A percentile compares a stretch with the other conserved stretches of the same genome.
Conservation (phyloP, 2,888 invertebrate species). For the Sisyra nigra region DNA sequence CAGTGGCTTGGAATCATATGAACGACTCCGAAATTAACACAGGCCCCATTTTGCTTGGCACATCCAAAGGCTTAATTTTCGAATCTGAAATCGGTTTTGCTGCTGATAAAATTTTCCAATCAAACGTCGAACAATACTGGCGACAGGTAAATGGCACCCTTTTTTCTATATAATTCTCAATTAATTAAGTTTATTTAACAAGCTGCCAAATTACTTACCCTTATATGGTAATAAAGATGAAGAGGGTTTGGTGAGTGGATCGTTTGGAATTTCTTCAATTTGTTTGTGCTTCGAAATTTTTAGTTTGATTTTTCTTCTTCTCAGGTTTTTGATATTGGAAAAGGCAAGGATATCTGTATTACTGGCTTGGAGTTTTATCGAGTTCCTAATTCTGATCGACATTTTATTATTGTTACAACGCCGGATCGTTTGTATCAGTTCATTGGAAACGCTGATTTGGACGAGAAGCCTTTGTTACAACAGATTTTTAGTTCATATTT, state of each 20-base stretch:
- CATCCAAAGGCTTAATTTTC: constrained; percentile 76
- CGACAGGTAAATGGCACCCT: constrained; percentile 48
- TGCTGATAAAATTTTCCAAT: constrained; percentile 68
- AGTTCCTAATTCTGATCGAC: constrained; percentile 52
- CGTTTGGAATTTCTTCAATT: constrained; percentile 11
- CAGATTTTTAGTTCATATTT: constrained; percentile 65
- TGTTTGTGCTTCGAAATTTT: background rate
- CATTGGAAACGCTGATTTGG: constrained; percentile 54
- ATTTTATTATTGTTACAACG: constrained; percentile 72
- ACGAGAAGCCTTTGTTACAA: constrained; percentile 66
- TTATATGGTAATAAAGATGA: constrained; percentile 56
- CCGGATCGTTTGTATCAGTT: constrained; percentile 77
- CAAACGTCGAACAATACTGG: constrained; percentile 60
- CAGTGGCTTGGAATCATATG: constrained; percentile 76
- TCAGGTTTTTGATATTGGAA: constrained; percentile 78
- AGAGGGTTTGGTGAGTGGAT: constrained; percentile 56
- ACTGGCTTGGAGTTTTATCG: constrained; percentile 78
- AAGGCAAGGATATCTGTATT: constrained; percentile 59
- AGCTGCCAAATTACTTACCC: constrained; percentile 63
- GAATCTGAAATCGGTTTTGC: constrained; percentile 76
- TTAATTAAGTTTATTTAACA: constrained; percentile 20
- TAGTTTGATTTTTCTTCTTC: constrained; percentile 13
- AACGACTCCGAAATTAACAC: constrained; percentile 54
- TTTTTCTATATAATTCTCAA: constrained; percentile 14
- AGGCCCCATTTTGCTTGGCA: constrained; percentile 75